phyloP scores from a whole-genome alignment of 2,888 invertebrate genomes.

The Diogma glabrata region DNA sequence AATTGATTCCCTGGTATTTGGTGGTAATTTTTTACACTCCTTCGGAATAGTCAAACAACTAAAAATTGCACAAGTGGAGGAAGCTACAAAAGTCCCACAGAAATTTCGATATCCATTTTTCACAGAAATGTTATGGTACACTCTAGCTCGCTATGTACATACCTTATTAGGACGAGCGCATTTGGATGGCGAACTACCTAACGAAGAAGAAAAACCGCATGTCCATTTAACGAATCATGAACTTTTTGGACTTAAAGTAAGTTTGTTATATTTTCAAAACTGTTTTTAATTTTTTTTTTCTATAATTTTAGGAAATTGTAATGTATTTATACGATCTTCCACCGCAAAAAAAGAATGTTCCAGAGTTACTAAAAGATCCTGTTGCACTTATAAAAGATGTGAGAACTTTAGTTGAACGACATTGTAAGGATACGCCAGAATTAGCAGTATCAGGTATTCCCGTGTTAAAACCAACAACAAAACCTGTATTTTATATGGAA shows the following conservation, averaged over 20 bases:
- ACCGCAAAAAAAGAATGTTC: conserved; percentile 81
- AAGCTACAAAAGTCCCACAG: conserved; percentile 88
- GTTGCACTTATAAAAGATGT: conserved; percentile 83
- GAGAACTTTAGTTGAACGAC: conserved; percentile 75
- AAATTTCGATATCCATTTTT: conserved; percentile 98
- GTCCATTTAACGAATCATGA: conserved; percentile 69
- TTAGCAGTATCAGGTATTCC: conserved; percentile 74
- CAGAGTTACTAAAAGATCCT: conserved; percentile 79
- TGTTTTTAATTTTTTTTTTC: conserved; percentile 23
- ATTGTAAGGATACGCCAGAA: conserved; percentile 74
- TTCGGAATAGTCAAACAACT: conserved; percentile 94
- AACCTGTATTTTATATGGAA: background rate
- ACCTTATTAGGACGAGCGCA: conserved; percentile 76
- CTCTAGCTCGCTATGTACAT: conserved; percentile 82
- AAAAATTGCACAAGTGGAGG: conserved; percentile 91
- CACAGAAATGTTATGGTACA: conserved; percentile 97
- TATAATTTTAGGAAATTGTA: conserved; percentile 82
- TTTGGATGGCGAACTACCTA: conserved; percentile 40
- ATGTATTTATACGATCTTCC: conserved; percentile 85
- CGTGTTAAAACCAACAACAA: conserved; percentile 43
- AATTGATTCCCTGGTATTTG: conserved; percentile 90
- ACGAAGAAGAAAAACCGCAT: conserved; percentile 39
- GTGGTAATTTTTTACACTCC: conserved; percentile 94
- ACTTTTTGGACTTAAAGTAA: conserved; percentile 64
- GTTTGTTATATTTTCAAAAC: no score